Evolutionary conservation across 2,888 invertebrate genomes (phyloP).

Genomic region (Myopa testacea): DNA sequence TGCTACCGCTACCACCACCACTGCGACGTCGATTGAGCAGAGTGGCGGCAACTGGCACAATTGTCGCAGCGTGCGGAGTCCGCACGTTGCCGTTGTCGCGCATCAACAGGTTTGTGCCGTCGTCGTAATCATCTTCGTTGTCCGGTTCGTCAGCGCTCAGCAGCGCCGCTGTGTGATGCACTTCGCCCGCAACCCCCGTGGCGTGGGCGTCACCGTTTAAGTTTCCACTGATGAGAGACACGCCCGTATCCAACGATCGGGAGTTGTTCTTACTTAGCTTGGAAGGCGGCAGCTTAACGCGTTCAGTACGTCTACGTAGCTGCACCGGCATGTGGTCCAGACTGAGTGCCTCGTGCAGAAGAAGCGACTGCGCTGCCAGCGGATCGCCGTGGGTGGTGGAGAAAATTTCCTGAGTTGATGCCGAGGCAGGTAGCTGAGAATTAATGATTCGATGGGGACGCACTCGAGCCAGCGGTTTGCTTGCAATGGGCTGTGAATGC

Average conservation of each 20-base stretch:
- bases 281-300: constrained; percentile 58
- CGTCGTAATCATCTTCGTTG: constrained; percentile 57
- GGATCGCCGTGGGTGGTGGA: constrained; percentile 44
- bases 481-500: constrained; percentile 45
- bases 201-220: constrained; percentile 33
- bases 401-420: constrained; percentile 55
- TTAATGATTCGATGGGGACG: constrained; percentile 70
- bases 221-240: constrained; percentile 50
- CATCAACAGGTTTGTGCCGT: constrained; percentile 60
- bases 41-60: constrained; percentile 53
- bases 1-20: constrained; percentile 33
- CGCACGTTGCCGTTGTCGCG: constrained; percentile 60
- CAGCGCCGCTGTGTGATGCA: constrained; percentile 20
- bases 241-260: constrained; percentile 64
- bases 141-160: constrained; percentile 45
- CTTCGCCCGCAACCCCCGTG: constrained; percentile 22
- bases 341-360: constrained; percentile 74
- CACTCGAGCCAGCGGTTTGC: constrained; percentile 67
- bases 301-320: constrained; percentile 59
- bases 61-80: constrained; percentile 50
- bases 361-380: constrained; percentile 48
- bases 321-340: constrained; percentile 74
- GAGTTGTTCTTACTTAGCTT: constrained; percentile 66
- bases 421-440: constrained; percentile 50
- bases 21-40: constrained; percentile 54